Evolutionary conservation across 2,888 invertebrate genomes (phyloP).

Genomic region (Herminia tarsipennalis): DNA sequence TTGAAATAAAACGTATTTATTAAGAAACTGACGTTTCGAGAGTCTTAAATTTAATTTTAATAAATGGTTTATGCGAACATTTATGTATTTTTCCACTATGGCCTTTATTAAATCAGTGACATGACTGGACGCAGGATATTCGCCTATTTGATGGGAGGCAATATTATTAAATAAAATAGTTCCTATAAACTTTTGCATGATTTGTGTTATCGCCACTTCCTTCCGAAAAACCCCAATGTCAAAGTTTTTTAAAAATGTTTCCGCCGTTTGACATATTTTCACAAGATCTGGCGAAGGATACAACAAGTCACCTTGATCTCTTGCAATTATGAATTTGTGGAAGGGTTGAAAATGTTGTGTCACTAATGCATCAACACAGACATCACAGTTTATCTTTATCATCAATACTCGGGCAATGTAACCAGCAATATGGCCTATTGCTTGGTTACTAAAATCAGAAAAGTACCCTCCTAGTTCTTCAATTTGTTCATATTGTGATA

Average conservation of each 20-base stretch:
- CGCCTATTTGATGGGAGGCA: neutral
- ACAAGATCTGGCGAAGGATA: neutral
- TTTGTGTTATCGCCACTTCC: neutral
- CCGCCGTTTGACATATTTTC: neutral
- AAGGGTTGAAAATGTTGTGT: neutral
- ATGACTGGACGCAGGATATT: conserved; percentile 1
- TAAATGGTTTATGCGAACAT: neutral
- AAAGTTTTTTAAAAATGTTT: neutral
- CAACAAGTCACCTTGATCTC: neutral
- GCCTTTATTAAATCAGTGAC: neutral
- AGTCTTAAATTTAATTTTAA: no score
- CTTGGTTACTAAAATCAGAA: conserved; percentile 1
- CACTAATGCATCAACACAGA: conserved; percentile 1
- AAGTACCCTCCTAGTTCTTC: neutral
- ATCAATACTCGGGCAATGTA: conserved; percentile 2
- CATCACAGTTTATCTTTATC: conserved; percentile 1
- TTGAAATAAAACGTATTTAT: no score
- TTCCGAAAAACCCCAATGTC: neutral
- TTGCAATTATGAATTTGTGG: conserved; percentile 5
- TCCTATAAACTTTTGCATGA: neutral
- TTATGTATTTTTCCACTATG: neutral
- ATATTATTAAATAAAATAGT: neutral
- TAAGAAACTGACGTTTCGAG: no score
- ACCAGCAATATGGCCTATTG: conserved; percentile 9
- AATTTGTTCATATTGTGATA: neutral